Conservation (phyloP, 2,797 vertebrate species). For the Mico argentatus region DNA sequence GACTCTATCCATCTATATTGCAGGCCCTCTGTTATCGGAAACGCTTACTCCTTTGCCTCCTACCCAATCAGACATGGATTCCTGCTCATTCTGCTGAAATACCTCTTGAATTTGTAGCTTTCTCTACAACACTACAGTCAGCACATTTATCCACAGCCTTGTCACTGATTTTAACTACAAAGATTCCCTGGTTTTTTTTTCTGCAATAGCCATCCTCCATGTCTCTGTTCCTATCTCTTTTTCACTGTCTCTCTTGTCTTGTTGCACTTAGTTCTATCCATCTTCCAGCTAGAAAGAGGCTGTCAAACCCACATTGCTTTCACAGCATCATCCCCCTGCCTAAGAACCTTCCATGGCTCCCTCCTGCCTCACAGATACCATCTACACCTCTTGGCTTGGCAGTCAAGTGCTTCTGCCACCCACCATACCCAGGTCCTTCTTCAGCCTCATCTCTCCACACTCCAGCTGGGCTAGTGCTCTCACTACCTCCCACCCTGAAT, state of each 20-base stretch:
- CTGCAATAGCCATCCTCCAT: background rate
- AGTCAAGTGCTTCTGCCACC: background rate
- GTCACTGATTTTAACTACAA: background rate
- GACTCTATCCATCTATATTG: background rate
- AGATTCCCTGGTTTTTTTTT: background rate
- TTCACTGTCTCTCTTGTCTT: background rate
- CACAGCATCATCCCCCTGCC: background rate
- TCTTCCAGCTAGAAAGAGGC: background rate
- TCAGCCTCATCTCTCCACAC: background rate
- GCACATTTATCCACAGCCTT: background rate
- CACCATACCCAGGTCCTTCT: too few relatives aligned
- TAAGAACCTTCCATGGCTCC: background rate
- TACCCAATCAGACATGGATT: background rate
- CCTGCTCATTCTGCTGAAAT: background rate
- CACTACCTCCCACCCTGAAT: background rate
- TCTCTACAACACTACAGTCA: background rate
- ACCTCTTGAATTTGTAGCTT: background rate
- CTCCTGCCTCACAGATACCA: background rate
- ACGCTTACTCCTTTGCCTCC: background rate
- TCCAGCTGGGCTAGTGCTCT: background rate
- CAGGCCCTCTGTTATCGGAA: background rate
- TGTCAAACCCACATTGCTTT: background rate
- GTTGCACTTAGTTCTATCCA: background rate
- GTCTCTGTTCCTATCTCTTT: background rate
- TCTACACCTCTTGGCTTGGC: background rate